Conservation (phyloP, 2,888 invertebrate genomes). For the Arenicola marina region DNA sequence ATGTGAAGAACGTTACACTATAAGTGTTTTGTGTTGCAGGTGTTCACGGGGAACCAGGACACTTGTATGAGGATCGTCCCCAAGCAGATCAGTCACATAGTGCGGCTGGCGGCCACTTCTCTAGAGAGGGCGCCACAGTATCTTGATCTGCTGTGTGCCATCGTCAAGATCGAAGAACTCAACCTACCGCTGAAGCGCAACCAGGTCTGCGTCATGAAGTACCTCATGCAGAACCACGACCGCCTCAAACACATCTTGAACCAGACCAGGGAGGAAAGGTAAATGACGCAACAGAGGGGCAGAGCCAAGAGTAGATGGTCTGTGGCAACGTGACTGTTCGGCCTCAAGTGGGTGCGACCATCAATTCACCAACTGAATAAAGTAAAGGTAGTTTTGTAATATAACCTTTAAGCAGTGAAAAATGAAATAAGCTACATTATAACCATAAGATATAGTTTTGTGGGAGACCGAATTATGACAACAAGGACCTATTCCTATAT, state of each 20-base stretch:
- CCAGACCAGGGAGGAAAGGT: slow-evolving; percentile 25
- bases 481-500: too few species aligned
- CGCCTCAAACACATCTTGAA: slow-evolving; percentile 29
- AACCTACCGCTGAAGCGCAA: slow-evolving; percentile 36
- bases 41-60: slow-evolving; percentile 35
- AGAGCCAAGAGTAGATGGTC: too few species aligned
- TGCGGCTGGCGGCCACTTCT: slow-evolving; percentile 22
- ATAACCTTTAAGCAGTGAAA: too few species aligned
- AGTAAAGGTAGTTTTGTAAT: too few species aligned
- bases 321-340: too few species aligned
- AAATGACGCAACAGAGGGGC: not conserved
- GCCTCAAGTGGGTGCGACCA: too few species aligned
- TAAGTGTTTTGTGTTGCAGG: slow-evolving; percentile 19
- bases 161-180: slow-evolving; percentile 33
- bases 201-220: slow-evolving; percentile 36
- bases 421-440: too few species aligned
- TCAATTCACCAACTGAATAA: too few species aligned
- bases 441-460: too few species aligned
- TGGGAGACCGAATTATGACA: too few species aligned
- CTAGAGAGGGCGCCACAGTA: slow-evolving; percentile 30
- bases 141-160: slow-evolving; percentile 27
- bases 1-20: too few species aligned
- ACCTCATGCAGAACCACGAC: slow-evolving; percentile 33
- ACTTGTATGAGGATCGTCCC: slow-evolving; percentile 30
- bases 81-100: slow-evolving; percentile 27